Evolutionary conservation across 2,888 invertebrate species (phyloP).

Genomic region (Keiferia lycopersicella): DNA sequence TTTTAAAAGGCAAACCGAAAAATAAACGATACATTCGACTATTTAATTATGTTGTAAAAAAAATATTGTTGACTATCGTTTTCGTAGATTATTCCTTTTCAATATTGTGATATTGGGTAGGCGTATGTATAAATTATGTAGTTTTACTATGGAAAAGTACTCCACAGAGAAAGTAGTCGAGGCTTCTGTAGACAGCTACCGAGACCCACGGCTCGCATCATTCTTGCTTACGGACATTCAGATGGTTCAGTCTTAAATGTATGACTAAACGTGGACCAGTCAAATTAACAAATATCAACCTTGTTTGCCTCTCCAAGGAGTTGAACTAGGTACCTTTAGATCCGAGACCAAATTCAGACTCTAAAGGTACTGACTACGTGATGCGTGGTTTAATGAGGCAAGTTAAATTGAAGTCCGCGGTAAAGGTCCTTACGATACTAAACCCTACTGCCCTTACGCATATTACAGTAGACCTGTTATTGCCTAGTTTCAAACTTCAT

Average conservation of each 20-base stretch:
- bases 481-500: neutral
- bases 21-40: conserved; percentile 36
- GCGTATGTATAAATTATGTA: neutral
- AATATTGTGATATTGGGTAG: neutral
- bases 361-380: conserved; percentile 35
- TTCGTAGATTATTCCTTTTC: neutral
- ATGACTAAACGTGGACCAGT: too few relatives aligned
- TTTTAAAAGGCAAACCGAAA: conserved; percentile 61
- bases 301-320: too few relatives aligned
- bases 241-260: too few relatives aligned
- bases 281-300: too few relatives aligned
- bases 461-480: conserved; percentile 5
- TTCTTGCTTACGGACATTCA: too few relatives aligned
- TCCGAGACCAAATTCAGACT: too few relatives aligned
- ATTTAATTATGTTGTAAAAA: conserved; percentile 41
- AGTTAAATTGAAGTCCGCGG: conserved; percentile 62
- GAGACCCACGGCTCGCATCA: too few relatives aligned
- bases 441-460: conserved; percentile 2
- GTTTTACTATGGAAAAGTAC: too few relatives aligned
- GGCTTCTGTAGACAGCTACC: too few relatives aligned
- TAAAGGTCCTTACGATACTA: neutral
- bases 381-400: conserved; percentile 51
- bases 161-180: too few relatives aligned
- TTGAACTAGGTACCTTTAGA: too few relatives aligned
- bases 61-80: neutral